Percentiles rank a stretch among this genome's conserved stretches.
Evolutionary conservation across 2,113 vertebrate species (phyloP).

Genomic region (Pomatostomus ruficeps): DNA sequence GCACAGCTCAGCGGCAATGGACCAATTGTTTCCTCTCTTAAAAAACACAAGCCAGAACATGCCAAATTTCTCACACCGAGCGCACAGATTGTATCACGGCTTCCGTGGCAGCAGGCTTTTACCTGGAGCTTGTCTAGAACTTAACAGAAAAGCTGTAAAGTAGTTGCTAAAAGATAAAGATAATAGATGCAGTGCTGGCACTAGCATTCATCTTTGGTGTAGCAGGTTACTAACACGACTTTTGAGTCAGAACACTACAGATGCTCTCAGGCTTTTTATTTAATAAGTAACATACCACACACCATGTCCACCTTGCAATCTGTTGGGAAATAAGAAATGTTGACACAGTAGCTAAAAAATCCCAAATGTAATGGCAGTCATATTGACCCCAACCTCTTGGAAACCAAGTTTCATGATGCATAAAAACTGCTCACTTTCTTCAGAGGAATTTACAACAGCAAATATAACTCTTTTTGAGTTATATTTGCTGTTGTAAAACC

Average conservation of each 20-base stretch:
- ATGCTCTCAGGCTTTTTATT: not conserved
- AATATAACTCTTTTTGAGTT: not conserved
- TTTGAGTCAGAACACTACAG: not conserved
- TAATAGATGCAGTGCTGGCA: not conserved
- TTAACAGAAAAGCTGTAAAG: not conserved
- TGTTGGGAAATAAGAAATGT: not conserved
- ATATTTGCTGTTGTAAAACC: not conserved
- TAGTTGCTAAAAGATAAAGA: not conserved
- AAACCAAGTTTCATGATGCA: not conserved
- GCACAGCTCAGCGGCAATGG: not conserved
- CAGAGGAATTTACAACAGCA: too few relatives aligned
- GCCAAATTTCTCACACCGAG: fast-evolving
- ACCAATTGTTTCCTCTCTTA: not conserved
- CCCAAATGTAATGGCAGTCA: not conserved
- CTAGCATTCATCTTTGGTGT: not conserved
- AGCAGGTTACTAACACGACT: not conserved
- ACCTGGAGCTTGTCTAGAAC: not conserved
- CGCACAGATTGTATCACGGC: not conserved
- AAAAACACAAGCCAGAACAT: not conserved
- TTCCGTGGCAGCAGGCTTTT: not conserved
- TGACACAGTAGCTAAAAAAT: not conserved
- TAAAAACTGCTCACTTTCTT: not conserved
- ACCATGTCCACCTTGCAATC: not conserved
- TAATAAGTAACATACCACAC: not conserved
- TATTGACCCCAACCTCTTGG: not conserved